Conservation (phyloP, 2,888 invertebrate genomes). For the Hypena proboscidalis region DNA sequence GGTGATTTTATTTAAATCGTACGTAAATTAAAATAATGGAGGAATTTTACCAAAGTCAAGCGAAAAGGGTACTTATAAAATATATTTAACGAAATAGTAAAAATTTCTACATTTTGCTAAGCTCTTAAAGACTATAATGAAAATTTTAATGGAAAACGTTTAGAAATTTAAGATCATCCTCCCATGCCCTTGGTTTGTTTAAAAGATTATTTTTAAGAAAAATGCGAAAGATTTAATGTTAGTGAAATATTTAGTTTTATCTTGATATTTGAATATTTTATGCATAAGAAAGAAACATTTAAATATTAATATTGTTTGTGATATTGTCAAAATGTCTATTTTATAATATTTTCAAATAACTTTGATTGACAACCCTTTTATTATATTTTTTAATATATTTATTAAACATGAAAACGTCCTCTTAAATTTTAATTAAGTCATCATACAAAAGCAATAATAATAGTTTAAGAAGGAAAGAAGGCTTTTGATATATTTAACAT, state of each 20-base stretch:
- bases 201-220: conserved; percentile 6
- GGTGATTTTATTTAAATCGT: conserved; percentile 45
- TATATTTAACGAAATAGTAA: conserved; percentile 45
- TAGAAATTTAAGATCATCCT: conserved; percentile 40
- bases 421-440: no score
- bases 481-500: no score
- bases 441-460: no score
- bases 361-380: conserved; percentile 5
- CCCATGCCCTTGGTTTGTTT: conserved; percentile 23
- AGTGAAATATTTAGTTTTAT: conserved; percentile 4
- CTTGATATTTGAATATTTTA: background rate
- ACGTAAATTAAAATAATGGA: conserved; percentile 38
- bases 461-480: no score
- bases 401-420: no score
- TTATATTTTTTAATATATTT: background rate
- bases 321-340: background rate
- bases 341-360: background rate
- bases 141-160: conserved; percentile 37
- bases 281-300: no score
- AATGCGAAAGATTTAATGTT: conserved; percentile 37
- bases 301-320: background rate
- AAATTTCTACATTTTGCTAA: conserved; percentile 61
- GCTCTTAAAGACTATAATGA: conserved; percentile 50
- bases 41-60: conserved; percentile 59
- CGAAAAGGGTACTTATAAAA: conserved; percentile 64